These are phyloP conservation scores for Engystomops pustulosus DNA, from an alignment of 2,113 vertebrate species.

Conservation along the genomic window DNA sequence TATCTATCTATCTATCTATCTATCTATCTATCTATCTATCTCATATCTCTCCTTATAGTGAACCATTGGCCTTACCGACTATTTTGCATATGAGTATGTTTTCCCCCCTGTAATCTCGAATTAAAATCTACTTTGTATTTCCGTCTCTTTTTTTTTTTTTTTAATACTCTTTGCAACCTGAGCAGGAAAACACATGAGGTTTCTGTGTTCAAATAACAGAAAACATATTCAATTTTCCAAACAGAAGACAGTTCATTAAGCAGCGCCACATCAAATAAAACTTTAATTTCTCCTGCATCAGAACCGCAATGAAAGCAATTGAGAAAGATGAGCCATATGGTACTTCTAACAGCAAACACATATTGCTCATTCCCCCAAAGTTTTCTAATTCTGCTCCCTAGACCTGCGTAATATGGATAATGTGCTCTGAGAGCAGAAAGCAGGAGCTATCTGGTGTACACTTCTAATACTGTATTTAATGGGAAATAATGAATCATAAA, in stretches of 20 bases:
- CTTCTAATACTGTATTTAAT: constrained; percentile 90
- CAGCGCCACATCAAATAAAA: constrained; percentile 89
- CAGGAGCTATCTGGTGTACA: constrained; percentile 86
- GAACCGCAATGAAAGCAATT: constrained; percentile 88
- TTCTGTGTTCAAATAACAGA: constrained; percentile 86
- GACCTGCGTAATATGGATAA: constrained; percentile 88
- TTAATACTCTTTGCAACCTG: constrained; percentile 26
- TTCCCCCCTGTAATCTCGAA: not conserved
- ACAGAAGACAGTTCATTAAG: constrained; percentile 89
- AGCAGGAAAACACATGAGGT: constrained; percentile 79
- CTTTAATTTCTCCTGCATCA: constrained; percentile 87
- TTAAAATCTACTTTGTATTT: constrained; percentile 31
- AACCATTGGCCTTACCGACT: not conserved
- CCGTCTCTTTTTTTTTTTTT: not conserved
- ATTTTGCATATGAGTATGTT: not conserved
- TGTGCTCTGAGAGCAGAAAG: constrained; percentile 82
- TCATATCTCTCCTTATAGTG: too few relatives aligned
- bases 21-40: too few relatives aligned
- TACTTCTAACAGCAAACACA: constrained; percentile 88
- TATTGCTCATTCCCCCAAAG: constrained; percentile 88
- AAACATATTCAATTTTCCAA: constrained; percentile 90
- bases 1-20: too few relatives aligned
- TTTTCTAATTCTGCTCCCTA: constrained; percentile 89
- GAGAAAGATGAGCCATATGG: constrained; percentile 87
- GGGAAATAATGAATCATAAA: constrained; percentile 90